These are phyloP conservation scores for Odocoileus hemionus DNA, from an alignment of 2,113 vertebrate species.

Conservation along the genomic window DNA sequence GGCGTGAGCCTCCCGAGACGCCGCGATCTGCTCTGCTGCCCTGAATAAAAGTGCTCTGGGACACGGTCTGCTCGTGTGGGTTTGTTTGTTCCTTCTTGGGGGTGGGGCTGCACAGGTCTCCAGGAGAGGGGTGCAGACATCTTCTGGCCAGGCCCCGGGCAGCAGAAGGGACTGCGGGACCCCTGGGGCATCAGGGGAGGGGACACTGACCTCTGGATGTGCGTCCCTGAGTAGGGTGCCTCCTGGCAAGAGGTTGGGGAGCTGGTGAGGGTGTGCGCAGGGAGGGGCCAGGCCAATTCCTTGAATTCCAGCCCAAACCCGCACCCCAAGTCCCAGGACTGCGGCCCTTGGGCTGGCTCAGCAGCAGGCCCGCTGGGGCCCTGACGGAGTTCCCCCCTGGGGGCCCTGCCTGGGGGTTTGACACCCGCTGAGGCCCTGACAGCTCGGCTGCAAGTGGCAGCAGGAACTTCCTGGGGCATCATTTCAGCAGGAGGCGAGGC, in stretches of 20 bases:
- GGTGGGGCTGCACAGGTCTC: not conserved
- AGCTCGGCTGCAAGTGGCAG: not conserved
- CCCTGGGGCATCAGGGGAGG: not conserved
- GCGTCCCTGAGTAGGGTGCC: not conserved
- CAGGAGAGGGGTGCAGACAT: not conserved
- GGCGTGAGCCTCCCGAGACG: slow-evolving; percentile 76
- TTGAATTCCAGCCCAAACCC: not conserved
- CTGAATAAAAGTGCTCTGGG: slow-evolving; percentile 83
- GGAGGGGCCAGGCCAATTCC: not conserved
- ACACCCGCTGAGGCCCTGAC: not conserved
- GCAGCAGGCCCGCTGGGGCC: not conserved
- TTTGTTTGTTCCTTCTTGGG: slow-evolving; percentile 57
- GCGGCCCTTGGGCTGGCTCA: not conserved
- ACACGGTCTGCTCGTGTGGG: slow-evolving; percentile 68
- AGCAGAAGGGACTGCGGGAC: not conserved
- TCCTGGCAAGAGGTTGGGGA: not conserved
- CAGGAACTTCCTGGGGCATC: not conserved
- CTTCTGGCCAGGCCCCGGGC: not conserved
- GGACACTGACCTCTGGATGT: not conserved
- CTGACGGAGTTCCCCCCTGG: not conserved
- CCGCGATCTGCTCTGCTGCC: slow-evolving; percentile 81
- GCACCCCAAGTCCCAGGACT: not conserved
- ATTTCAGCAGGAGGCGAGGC: not conserved
- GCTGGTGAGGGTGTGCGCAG: not conserved
- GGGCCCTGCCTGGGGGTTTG: not conserved